Percentiles rank a stretch among this genome's conserved stretches.
These are phyloP conservation scores for Podiceps cristatus DNA, from an alignment of 2,113 vertebrate species.

Conservation along the genomic window DNA sequence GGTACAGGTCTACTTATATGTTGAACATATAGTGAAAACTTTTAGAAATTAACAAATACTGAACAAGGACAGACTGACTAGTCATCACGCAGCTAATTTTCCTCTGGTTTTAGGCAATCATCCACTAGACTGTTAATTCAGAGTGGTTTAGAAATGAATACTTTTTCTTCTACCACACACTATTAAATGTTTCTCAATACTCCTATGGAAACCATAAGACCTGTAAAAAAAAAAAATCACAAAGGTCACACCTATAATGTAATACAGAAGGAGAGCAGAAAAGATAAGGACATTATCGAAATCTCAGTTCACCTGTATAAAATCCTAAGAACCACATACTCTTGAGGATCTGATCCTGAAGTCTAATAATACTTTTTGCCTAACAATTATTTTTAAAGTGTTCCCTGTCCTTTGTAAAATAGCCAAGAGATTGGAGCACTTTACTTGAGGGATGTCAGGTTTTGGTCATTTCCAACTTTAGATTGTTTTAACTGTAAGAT, in stretches of 20 bases:
- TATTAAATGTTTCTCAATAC: neutral
- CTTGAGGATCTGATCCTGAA: neutral
- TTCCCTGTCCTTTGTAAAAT: neutral
- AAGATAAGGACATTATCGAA: neutral
- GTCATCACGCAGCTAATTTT: neutral
- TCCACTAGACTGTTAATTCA: neutral
- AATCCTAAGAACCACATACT: neutral
- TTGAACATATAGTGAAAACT: neutral
- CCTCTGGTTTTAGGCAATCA: neutral
- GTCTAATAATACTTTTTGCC: neutral
- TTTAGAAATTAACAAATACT: neutral
- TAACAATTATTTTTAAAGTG: neutral
- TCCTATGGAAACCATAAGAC: neutral
- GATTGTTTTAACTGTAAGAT: neutral
- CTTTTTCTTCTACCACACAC: neutral
- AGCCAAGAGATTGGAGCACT: neutral
- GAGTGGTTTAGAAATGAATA: neutral
- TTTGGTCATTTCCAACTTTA: neutral
- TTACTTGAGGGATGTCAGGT: neutral
- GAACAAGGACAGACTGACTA: neutral
- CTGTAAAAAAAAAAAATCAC: rapidly evolving
- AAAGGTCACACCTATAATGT: neutral
- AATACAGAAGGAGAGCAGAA: neutral
- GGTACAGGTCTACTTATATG: neutral
- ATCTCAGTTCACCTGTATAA: neutral